Base-by-base conservation (phyloP, 2,888 invertebrate species). In the Tricholauxania praeusta region DNA sequence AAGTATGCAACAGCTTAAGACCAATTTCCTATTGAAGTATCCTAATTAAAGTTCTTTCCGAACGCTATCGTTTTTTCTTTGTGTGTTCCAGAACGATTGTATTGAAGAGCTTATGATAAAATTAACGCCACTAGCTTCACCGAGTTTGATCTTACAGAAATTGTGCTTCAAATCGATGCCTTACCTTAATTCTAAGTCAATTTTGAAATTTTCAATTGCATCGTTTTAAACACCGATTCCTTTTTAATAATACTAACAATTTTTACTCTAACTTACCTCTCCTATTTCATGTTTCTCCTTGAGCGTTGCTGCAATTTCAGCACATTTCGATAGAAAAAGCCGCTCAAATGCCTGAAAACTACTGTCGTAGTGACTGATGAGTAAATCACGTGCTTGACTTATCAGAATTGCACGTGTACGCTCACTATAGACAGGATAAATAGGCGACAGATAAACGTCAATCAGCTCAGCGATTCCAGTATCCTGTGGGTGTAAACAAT, bases 351-450 rank as follows among this genome's bases (percentile, higher is more conserved):
- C 88, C 76, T 88, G 88, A 81, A 92, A 84, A 85, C 91, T 90
- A 63, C 92, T 92, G 78, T 89, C 90, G 86, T 91, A 93, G 79
- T 90, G 90, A 82, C 91, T 91, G 68, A 91, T 90, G 79, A 93
- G 89, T 75, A 92, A 88, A 86, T 92, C 91, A 80, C 92, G 89
- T 70, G 93, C 93, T 87, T 93, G 92, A 71, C 92, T 89, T 79
- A 92, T 89, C 83, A 93, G 88, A 81, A 91, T 89, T 81, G 89
- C 89, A 80, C 89, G 88, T 73, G 90, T 89, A 81, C 89, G 87
- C 76, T 89, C 88, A 77, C 79, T 82, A 83, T 90, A 91, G 82
- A 91, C 89, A 76, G 90, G 89, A 86, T 92, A 92, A 83, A 92
- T 89, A 78, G 89, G 88, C 67, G 91, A 90, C 80, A 92, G 89